Percentiles rank a stretch among this genome's conserved stretches.
Evolutionary conservation across 2,113 vertebrate genomes (phyloP).

Genomic region (Bos taurus): ARS-UCD2.0 NC_037335.1:28969001-28969500

Average conservation of each 20-base stretch:
- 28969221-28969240: background rate
- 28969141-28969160: background rate
- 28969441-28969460: background rate
- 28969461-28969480: background rate
- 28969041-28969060: background rate
- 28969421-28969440: background rate
- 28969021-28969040: background rate
- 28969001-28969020: background rate
- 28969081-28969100: conserved; percentile 40
- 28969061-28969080: background rate
- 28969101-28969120: background rate
- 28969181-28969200: conserved; percentile 24
- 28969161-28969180: background rate
- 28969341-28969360: background rate
- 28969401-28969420: background rate
- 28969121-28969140: conserved; percentile 1
- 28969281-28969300: background rate
- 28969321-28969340: background rate
- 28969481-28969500: background rate
- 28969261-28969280: conserved; percentile 34
- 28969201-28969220: background rate
- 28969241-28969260: background rate
- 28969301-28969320: conserved; percentile 35
- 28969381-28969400: conserved; percentile 1
- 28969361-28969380: background rate